These are phyloP conservation scores for Cyclina sinensis DNA, from an alignment of 1,140 invertebrate species.

Conservation along the genomic window DNA sequence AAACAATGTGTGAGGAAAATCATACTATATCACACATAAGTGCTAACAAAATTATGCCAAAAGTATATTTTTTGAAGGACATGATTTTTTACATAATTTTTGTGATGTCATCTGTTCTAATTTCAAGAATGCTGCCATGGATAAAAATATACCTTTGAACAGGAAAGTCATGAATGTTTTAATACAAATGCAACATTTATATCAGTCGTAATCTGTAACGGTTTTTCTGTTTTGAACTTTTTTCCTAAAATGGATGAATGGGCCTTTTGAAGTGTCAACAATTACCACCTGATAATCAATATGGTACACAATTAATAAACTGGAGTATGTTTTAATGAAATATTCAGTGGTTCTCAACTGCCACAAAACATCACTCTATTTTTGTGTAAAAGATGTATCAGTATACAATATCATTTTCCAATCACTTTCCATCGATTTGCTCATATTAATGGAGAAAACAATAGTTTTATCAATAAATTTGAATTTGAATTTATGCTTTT, in stretches of 20 bases:
- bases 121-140: too few species aligned
- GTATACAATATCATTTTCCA: neutral
- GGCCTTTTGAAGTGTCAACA: neutral
- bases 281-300: neutral
- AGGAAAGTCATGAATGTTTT: neutral
- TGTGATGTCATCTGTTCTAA: too few species aligned
- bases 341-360: slow-evolving; percentile 12
- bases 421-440: neutral
- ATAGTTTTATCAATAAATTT: too few species aligned
- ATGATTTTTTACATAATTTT: too few species aligned
- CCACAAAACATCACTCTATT: neutral
- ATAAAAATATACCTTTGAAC: neutral
- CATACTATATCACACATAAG: too few species aligned
- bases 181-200: neutral
- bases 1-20: too few species aligned
- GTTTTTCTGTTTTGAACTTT: neutral
- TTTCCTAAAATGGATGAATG: slow-evolving; percentile 3
- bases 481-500: too few species aligned
- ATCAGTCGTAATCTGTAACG: neutral
- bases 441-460: too few species aligned
- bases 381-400: neutral
- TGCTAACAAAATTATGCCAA: too few species aligned
- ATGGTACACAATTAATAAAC: neutral
- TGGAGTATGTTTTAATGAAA: neutral
- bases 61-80: too few species aligned